Evolutionary conservation across 2,797 vertebrate genomes (phyloP), one percentile per base, ranked within the genome.

Genomic region (Fistularia commersonii): DNA sequence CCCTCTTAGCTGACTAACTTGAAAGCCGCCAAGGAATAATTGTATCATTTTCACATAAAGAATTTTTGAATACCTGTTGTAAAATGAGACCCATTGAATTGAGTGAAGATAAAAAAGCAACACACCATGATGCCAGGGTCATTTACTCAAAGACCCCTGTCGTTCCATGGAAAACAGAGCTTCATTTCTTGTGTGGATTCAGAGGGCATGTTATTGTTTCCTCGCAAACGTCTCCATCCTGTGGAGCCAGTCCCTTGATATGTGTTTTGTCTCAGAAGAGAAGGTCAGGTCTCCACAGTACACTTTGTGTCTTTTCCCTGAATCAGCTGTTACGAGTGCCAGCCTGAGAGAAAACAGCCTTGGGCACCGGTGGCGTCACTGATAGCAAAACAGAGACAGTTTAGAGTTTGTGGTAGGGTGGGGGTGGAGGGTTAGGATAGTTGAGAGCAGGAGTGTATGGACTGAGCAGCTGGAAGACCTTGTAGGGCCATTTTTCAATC

Each of bases 231-330:
- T 84, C 83, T 86, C 85, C 82, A 77, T 87, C 88, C 83, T 87
- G 87, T 74, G 71, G 72, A 79, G 79, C 69, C 76, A 56, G 66
- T 10, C 61, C 64, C 72, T 65, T 73, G 65, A 66, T 45, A 51
- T 72, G 72, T 97, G 90, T 96, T 97, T 88, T 94, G 94, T 91
- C 95, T 97, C 84, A 86, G 57, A 72, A 45, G 69, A 88, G 93
- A 96, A 95, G 93, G 93, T 92, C 88, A 84, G 81, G 69, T 69
- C 77, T 83, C 85, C 69, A 12, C 39, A 72, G 90, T 76, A 88
- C 85, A 81, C 88, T 83, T 89, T 91, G 89, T 90, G 84, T 80
- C 88, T 90, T 89, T 87, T 37, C 83, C 81, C 87, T 88, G 88
- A 93, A 91, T 94, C 90, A 90, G 89, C 90, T 87, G 90, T 91